Evolutionary conservation across 37 sponge, comb jelly and placozoan genomes (phyloP), one percentile per base, ranked within the genome.

Genomic region (Cliona cf. orientalis): DNA sequence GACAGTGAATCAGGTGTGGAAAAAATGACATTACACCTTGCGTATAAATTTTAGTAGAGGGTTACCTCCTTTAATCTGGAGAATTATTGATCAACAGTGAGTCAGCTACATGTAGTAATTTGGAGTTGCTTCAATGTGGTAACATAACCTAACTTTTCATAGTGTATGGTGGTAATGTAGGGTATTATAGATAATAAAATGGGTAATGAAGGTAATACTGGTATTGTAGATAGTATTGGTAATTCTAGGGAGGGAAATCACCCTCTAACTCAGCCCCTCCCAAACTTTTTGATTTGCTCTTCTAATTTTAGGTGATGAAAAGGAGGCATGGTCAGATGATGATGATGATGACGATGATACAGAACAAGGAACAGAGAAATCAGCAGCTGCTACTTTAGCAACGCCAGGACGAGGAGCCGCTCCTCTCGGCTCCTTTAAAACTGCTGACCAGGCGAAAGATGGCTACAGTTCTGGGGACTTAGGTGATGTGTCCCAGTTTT

Each of bases 1-100:
- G 80, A 80, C 38, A 80, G 80, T 55, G 80, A 69, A 57, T 69
- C 80, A 37, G 80, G 80, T 69, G 23, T 1, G 17, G 29, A 11
- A 49, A 17, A 11, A 49, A 19, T 49, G 55, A 17, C 55, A 49
- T 11, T n/a, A 11, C 55, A 49, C 17, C 14, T 49, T 49, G 55
- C 17, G 55, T 49, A 49, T 49, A 19, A 19, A 11, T 17, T 17
- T 49, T 17, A 19, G 55, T 49, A 49, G 14, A 11, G 55, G 11
- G 55, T 11, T 49, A 49, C 17, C 55, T 49, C 11, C 11, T 49
- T 19, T 17, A 49, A 49, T 17, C 55, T 19, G 17, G 17, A 49
- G 17, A 49, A 17, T 49, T 49, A 49, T 49, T 17, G 14, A 49
- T 49, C n/a, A n/a, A n/a, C n/a, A n/a, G n/a, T n/a, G n/a, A n/a